Conservation (phyloP, 2,888 invertebrate species). For the Drosophila flavopinicola region DNA sequence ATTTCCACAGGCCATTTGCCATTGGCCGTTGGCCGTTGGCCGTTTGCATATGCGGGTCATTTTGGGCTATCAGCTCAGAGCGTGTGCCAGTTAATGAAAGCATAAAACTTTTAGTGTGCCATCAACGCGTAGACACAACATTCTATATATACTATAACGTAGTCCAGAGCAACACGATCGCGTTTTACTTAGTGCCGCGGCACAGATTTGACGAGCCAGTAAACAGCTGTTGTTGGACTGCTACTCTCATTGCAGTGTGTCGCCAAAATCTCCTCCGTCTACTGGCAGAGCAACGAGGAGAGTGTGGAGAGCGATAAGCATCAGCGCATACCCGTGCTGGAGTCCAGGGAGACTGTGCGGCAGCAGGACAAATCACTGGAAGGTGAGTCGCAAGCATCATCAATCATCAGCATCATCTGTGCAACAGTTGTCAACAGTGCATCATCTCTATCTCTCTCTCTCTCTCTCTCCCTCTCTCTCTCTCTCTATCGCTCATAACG, state of each 20-base stretch:
- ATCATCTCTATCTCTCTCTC: slow-evolving; percentile 6
- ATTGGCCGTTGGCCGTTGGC: slow-evolving; percentile 47
- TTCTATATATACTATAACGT: too few species aligned
- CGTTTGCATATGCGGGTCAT: slow-evolving; percentile 67
- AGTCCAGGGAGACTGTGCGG: slow-evolving; percentile 90
- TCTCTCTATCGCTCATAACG: not conserved
- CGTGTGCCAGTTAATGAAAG: slow-evolving; percentile 70
- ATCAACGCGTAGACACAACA: slow-evolving; percentile 46
- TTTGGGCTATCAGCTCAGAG: slow-evolving; percentile 58
- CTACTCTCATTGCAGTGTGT: slow-evolving; percentile 87
- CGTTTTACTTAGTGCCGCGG: slow-evolving; percentile 7
- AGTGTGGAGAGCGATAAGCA: slow-evolving; percentile 92
- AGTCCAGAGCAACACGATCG: slow-evolving; percentile 4
- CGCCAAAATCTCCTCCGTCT: slow-evolving; percentile 93
- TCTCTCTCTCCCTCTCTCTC: not conserved
- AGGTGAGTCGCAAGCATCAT: slow-evolving; percentile 75
- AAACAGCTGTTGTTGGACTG: slow-evolving; percentile 21
- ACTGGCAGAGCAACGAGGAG: slow-evolving; percentile 94
- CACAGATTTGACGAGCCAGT: slow-evolving; percentile 55
- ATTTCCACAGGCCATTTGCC: slow-evolving; percentile 20
- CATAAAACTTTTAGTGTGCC: slow-evolving; percentile 74
- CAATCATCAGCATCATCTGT: slow-evolving; percentile 70
- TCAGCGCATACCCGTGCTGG: slow-evolving; percentile 90
- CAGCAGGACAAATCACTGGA: slow-evolving; percentile 81
- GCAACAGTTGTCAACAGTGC: slow-evolving; percentile 59